Percentiles rank a stretch among this genome's conserved stretches.
Conservation (phyloP, 2,797 vertebrate species). For the Sebastes vulpes region DNA sequence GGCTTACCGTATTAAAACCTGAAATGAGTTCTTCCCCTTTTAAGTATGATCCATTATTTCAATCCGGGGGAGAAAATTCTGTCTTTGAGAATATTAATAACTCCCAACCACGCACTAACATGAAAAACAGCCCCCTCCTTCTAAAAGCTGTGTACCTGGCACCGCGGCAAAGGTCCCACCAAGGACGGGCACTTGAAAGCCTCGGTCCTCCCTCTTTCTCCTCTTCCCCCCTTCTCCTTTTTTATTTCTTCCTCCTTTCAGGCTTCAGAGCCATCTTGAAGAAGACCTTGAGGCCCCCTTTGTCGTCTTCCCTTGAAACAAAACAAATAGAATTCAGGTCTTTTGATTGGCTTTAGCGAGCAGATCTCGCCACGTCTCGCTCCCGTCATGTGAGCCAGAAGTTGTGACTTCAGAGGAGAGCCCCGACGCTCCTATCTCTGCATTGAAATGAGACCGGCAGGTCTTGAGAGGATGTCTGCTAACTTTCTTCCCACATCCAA, state of each 20-base stretch:
- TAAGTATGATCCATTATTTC: conserved; percentile 90
- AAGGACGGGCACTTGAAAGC: conserved; percentile 91
- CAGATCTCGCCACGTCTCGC: conserved; percentile 71
- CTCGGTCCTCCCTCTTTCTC: conserved; percentile 42
- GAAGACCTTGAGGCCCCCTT: conserved; percentile 94
- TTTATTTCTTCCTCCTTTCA: conserved; percentile 73
- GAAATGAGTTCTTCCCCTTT: conserved; percentile 90
- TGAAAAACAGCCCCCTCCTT: conserved; percentile 54
- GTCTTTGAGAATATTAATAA: conserved; percentile 89
- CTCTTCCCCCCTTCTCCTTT: conserved; percentile 15
- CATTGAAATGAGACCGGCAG: conserved; percentile 82
- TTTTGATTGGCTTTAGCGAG: conserved; percentile 87
- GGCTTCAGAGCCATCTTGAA: conserved; percentile 92
- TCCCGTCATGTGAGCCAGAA: conserved; percentile 75
- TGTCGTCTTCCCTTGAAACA: conserved; percentile 95
- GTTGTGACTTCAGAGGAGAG: conserved; percentile 83
- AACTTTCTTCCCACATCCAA: conserved; percentile 77
- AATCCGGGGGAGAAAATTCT: conserved; percentile 86
- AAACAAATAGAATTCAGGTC: conserved; percentile 91
- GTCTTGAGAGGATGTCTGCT: conserved; percentile 83
- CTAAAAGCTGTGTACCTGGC: conserved; percentile 91
- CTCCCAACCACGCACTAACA: conserved; percentile 76
- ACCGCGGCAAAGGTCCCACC: conserved; percentile 92
- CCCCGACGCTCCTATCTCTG: conserved; percentile 69
- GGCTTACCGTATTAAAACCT: conserved; percentile 91